Conservation (phyloP, 2,113 vertebrate genomes). For the Bos indicus region DNA sequence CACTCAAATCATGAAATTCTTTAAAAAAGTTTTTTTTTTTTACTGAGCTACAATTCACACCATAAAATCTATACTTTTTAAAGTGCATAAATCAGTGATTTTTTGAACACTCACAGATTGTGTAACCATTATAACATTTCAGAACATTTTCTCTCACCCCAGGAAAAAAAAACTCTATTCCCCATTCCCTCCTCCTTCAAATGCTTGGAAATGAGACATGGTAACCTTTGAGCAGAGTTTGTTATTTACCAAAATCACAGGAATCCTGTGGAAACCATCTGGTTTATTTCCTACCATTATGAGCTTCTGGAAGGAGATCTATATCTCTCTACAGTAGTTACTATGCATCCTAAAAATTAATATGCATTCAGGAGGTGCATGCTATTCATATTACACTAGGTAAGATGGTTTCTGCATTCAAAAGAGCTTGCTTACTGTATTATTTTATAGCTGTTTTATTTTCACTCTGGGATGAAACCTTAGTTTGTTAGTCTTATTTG, state of each 20-base stretch:
- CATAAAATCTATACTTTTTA: not conserved
- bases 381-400: not conserved
- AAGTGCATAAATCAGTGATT: not conserved
- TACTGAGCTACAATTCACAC: not conserved
- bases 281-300: constrained; percentile 1
- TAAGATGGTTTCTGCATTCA: not conserved
- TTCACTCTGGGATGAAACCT: not conserved
- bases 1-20: not conserved
- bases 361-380: not conserved
- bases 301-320: constrained; percentile 8
- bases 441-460: not conserved
- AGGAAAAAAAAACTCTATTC: not conserved
- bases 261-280: constrained; percentile 1
- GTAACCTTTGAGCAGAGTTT: not conserved
- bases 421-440: not conserved
- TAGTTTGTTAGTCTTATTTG: not conserved
- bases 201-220: not conserved
- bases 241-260: constrained; percentile 39
- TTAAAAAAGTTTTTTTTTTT: not conserved
- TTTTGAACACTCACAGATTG: not conserved
- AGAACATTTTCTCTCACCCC: not conserved
- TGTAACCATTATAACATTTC: constrained; percentile 34
- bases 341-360: not conserved
- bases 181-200: not conserved
- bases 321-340: not conserved